phyloP scores from a whole-genome alignment of 2,888 invertebrate genomes.

The Coleophora flavipennella region DNA sequence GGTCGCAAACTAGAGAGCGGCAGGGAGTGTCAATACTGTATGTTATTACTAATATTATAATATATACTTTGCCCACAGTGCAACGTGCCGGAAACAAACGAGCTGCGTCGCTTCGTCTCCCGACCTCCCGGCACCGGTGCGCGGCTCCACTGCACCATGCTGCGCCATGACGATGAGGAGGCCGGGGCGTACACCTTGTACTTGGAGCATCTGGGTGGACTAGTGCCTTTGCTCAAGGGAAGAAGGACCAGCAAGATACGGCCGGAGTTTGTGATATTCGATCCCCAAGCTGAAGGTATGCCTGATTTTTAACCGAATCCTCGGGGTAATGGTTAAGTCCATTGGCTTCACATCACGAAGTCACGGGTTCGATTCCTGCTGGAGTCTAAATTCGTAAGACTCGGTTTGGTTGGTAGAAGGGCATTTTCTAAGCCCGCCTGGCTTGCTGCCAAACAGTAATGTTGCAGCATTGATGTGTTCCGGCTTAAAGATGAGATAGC shows the following conservation, averaged over 20 bases:
- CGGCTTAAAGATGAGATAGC: too few species aligned
- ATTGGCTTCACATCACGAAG: too few species aligned
- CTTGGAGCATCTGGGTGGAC: conserved; percentile 95
- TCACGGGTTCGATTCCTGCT: too few species aligned
- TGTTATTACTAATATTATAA: too few species aligned
- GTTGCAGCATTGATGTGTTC: too few species aligned
- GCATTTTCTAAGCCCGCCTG: too few species aligned
- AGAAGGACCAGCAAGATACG: conserved; percentile 96
- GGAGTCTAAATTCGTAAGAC: too few species aligned
- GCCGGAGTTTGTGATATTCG: conserved; percentile 98
- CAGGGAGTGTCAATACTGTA: too few species aligned
- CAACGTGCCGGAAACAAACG: conserved; percentile 92
- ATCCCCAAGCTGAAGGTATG: conserved; percentile 87
- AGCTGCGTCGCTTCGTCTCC: conserved; percentile 93
- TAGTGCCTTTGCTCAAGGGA: conserved; percentile 96
- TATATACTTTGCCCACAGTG: conserved; percentile 80
- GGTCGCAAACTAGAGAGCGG: too few species aligned
- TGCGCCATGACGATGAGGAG: conserved; percentile 90
- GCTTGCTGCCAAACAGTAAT: too few species aligned
- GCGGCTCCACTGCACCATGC: conserved; percentile 98
- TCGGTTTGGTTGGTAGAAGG: too few species aligned
- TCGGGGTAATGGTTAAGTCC: too few species aligned
- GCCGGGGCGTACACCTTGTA: conserved; percentile 90
- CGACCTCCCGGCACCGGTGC: conserved; percentile 81
- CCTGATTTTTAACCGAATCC: neutral